These are phyloP conservation scores for Calcarius ornatus DNA, from an alignment of 2,113 vertebrate genomes.

Conservation along the genomic window DNA sequence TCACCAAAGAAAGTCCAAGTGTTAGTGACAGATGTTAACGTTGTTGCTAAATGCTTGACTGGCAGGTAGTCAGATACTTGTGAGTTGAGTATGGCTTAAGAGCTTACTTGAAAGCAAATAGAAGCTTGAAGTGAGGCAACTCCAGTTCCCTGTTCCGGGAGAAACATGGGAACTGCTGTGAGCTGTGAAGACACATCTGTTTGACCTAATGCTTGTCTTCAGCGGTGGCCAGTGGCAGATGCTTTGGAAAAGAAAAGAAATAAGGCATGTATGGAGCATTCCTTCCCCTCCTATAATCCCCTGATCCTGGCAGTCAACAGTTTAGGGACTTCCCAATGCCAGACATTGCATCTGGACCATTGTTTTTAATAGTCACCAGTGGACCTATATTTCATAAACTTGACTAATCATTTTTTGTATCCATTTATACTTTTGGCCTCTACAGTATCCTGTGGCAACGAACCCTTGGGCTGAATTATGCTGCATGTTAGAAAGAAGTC, in stretches of 20 bases:
- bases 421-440: neutral
- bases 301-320: neutral
- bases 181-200: neutral
- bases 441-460: neutral
- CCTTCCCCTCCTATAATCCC: neutral
- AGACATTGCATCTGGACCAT: neutral
- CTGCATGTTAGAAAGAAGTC: neutral
- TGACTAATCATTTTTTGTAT: constrained; percentile 15
- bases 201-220: neutral
- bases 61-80: constrained; percentile 47
- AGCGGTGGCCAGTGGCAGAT: neutral
- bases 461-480: neutral
- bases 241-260: constrained; percentile 29
- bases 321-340: neutral
- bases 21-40: constrained; percentile 42
- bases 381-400: constrained; percentile 22
- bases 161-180: neutral
- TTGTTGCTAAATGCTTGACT: constrained; percentile 38
- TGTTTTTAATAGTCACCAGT: constrained; percentile 21
- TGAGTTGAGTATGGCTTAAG: neutral
- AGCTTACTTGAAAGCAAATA: constrained; percentile 42
- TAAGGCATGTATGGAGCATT: neutral
- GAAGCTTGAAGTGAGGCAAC: constrained; percentile 32
- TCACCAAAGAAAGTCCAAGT: constrained; percentile 11
- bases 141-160: neutral